Base-by-base conservation (phyloP, 2,113 vertebrate species). In the Dolichotis patagonum region DNA sequence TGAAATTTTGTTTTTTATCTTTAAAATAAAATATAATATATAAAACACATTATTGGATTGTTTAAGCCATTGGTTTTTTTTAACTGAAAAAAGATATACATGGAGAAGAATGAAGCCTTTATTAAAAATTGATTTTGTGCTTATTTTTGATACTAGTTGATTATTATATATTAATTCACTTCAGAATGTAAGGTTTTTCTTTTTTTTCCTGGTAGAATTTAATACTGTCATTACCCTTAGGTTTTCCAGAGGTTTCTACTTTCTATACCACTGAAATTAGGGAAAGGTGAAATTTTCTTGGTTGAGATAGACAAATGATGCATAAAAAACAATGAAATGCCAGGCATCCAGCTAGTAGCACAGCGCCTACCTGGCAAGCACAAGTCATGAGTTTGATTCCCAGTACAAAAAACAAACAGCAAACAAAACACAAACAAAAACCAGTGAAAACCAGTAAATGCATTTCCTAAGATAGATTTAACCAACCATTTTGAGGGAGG, bases 101-200 rank as follows among this genome's bases (percentile, higher is more conserved):
- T 11, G 32, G 24, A 63, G 38, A 85, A 12, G 75, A 81, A 19
- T 80, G 32, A 80, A 75, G 62, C 12, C 2, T 83, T 75, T 11
- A 77, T 24, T 41, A 49, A 93, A 87, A 85, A n/a, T 30, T 65
- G 35, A 80, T 54, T 95, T 52, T 86, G 65, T 89, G 11, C 67
- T 20, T 6, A 69, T 87, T 88, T 30, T 19, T 63, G 17, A 22
- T 19, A 80, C 3, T 75, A 62, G 2, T 73, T 92, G 19, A 84
- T 83, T 89, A 77, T 62, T 58, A n/a, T 46, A 56, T 41, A 26
- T 46, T 71, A 96, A 75, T 75, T 91, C 32, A 95, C 80, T 87
- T 92, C 38, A 85, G 71, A 92, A 88, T 38, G 4, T 28, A 87
- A 60, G 28, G 2, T 5, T 78, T 20, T 88, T n/a, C 7, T 46